phyloP scores from a whole-genome alignment of 2,888 invertebrate genomes.

The Drosophila incognita region DNA sequence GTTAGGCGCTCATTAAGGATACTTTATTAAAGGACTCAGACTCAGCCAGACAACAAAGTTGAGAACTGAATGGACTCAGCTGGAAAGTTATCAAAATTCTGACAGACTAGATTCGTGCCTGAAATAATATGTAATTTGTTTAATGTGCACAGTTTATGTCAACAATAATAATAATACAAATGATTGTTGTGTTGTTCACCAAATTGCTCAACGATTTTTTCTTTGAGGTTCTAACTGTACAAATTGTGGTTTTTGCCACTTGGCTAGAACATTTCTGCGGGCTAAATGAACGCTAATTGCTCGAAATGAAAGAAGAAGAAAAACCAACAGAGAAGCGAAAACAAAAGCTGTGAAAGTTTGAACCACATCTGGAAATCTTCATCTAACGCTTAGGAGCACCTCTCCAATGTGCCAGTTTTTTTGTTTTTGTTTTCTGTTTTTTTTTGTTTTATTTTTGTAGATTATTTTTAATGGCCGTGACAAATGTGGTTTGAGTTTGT shows the following conservation, averaged over 20 bases:
- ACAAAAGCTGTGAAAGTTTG: slow-evolving; percentile 62
- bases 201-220: neutral
- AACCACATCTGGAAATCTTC: slow-evolving; percentile 8
- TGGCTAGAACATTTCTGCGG: slow-evolving; percentile 43
- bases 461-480: slow-evolving; percentile 40
- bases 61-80: neutral
- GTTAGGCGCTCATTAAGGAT: slow-evolving; percentile 30
- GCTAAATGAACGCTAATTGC: slow-evolving; percentile 53
- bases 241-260: slow-evolving; percentile 18
- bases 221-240: slow-evolving; percentile 3
- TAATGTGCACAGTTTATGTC: slow-evolving; percentile 1
- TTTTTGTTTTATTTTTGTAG: slow-evolving; percentile 37
- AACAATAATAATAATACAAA: neutral
- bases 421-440: slow-evolving; percentile 48
- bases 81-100: neutral
- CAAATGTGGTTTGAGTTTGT: slow-evolving; percentile 60
- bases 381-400: slow-evolving; percentile 21
- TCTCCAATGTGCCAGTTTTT: slow-evolving; percentile 54
- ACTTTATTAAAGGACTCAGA: slow-evolving; percentile 10
- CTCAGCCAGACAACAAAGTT: neutral
- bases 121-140: neutral
- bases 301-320: neutral
- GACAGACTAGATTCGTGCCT: neutral
- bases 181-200: neutral
- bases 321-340: neutral